These are phyloP conservation scores for Procambarus virginalis DNA, from an alignment of 1,140 invertebrate genomes.

Conservation along the genomic window DNA sequence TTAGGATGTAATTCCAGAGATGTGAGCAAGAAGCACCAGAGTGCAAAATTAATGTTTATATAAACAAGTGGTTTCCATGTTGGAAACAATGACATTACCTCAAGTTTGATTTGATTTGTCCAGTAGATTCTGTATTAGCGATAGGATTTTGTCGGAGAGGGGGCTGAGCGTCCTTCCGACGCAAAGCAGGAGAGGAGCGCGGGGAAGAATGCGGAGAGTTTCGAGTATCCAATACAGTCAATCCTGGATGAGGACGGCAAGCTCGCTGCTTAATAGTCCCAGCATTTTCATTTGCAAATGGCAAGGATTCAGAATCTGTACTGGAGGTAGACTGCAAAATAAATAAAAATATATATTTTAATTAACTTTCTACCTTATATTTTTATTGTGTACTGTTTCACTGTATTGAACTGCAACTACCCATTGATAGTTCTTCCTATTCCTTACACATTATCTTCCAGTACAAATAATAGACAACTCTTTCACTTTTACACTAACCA, in stretches of 20 bases:
- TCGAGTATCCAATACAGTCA: slow-evolving; percentile 41
- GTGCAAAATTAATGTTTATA: too few species aligned
- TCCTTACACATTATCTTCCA: too few species aligned
- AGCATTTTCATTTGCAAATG: slow-evolving; percentile 98
- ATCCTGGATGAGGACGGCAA: slow-evolving; percentile 63
- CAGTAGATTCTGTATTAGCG: slow-evolving; percentile 21
- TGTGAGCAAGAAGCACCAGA: too few species aligned
- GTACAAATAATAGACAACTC: too few species aligned
- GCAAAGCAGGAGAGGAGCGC: slow-evolving; percentile 64
- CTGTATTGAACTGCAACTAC: too few species aligned
- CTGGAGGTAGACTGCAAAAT: slow-evolving; percentile 89
- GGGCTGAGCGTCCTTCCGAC: slow-evolving; percentile 54
- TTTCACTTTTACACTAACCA: too few species aligned
- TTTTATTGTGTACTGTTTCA: too few species aligned
- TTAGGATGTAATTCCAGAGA: too few species aligned
- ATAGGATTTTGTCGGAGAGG: slow-evolving; percentile 35
- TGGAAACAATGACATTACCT: slow-evolving; percentile 6
- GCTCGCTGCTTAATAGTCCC: slow-evolving; percentile 93
- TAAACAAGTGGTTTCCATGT: too few species aligned
- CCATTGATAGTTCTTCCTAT: too few species aligned
- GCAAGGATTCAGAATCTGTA: slow-evolving; percentile 96
- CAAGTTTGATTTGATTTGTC: slow-evolving; percentile 20
- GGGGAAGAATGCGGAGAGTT: slow-evolving; percentile 60
- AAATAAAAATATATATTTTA: background rate
- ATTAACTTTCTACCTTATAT: background rate